A percentile compares a stretch with the other conserved stretches of the same genome.
Conservation (phyloP, 2,113 vertebrate genomes). For the Centrocercus urophasianus region DNA sequence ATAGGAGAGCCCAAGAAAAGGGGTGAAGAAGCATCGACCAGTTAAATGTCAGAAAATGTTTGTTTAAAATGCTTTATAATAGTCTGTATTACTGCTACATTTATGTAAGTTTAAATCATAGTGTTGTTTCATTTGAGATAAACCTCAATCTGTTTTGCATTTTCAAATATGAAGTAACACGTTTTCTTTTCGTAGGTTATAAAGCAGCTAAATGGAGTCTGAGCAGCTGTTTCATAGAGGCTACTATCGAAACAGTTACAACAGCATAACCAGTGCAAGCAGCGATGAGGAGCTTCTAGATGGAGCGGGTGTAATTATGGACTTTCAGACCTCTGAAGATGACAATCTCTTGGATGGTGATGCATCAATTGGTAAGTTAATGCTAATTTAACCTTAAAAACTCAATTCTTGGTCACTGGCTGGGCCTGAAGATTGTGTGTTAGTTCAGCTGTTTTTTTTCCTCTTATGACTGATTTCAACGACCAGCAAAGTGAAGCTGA, state of each 20-base stretch:
- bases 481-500: not conserved
- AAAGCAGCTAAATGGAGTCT: constrained; percentile 97
- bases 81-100: not conserved
- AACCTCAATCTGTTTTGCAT: not conserved
- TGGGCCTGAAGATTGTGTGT: not conserved
- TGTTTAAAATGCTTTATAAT: not conserved
- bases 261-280: constrained; percentile 98
- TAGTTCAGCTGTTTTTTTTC: not conserved
- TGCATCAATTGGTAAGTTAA: constrained; percentile 88
- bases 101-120: not conserved
- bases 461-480: not conserved
- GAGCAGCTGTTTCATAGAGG: constrained; percentile 98
- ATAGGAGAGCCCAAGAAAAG: not conserved
- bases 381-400: not conserved
- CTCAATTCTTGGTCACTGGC: not conserved
- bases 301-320: constrained; percentile 95
- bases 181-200: constrained; percentile 76
- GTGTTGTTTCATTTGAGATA: not conserved
- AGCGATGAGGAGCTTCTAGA: constrained; percentile 98
- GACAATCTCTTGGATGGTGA: constrained; percentile 98
- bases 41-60: not conserved
- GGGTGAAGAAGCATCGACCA: not conserved
- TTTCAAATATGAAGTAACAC: not conserved
- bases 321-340: constrained; percentile 98
- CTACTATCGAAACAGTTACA: constrained; percentile 97